Evolutionary conservation across 2,888 invertebrate genomes (phyloP).

Genomic region (Hecatera dysodea): DNA sequence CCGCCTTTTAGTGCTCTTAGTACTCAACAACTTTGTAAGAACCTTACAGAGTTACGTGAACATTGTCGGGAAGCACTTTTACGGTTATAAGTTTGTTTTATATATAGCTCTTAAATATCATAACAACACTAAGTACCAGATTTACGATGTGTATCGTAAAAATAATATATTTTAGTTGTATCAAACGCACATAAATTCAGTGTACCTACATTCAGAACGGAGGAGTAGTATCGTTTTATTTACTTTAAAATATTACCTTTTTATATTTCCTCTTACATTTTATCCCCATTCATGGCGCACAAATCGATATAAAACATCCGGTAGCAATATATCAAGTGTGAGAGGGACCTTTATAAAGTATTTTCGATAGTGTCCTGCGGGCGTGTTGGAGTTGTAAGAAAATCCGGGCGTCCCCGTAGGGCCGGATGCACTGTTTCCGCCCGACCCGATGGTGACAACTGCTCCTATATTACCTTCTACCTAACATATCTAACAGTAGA

Average conservation of each 20-base stretch:
- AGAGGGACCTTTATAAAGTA: conserved; percentile 79
- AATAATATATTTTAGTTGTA: conserved; percentile 57
- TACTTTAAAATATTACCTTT: conserved; percentile 63
- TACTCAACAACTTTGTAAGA: conserved; percentile 80
- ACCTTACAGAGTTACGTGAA: conserved; percentile 74
- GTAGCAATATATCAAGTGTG: conserved; percentile 81
- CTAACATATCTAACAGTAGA: conserved; percentile 53
- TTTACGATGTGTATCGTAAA: conserved; percentile 60
- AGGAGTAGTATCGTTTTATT: conserved; percentile 50
- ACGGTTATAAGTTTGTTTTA: conserved; percentile 68
- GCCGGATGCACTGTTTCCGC: conserved; percentile 82
- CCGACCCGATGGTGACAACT: conserved; percentile 72
- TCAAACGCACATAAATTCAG: conserved; percentile 48
- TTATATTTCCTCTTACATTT: conserved; percentile 69
- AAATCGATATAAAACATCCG: conserved; percentile 82
- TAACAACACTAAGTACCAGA: conserved; percentile 51
- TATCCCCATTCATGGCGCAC: conserved; percentile 71
- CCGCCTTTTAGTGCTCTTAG: conserved; percentile 81
- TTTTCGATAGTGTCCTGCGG: conserved; percentile 81
- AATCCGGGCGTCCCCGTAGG: conserved; percentile 72
- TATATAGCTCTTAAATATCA: conserved; percentile 64
- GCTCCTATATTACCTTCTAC: conserved; percentile 65
- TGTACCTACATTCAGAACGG: conserved; percentile 30
- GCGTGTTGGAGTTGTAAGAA: conserved; percentile 77
- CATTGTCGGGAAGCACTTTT: conserved; percentile 68